Conservation (phyloP, 2,113 vertebrate genomes). For the Sinocyclocheilus maitianheensis region DNA sequence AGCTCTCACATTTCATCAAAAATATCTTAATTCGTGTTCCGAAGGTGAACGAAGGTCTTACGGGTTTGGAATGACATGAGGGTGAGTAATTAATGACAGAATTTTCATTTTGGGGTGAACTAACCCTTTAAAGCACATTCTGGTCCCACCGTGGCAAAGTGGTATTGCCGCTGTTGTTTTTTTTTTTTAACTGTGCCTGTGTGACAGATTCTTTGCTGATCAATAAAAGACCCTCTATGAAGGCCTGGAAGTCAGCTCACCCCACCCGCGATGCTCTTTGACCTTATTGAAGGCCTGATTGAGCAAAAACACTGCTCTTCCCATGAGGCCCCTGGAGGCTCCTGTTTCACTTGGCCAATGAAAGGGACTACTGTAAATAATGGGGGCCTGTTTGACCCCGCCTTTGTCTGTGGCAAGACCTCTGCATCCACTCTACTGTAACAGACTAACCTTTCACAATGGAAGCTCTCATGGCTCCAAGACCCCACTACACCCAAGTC, state of each 20-base stretch:
- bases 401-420: conserved; percentile 73
- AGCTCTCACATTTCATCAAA: too few relatives aligned
- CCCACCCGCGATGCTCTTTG: conserved; percentile 76
- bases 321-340: conserved; percentile 70
- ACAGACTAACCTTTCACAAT: conserved; percentile 74
- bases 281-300: conserved; percentile 83
- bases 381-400: conserved; percentile 77
- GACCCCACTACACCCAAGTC: conserved; percentile 61
- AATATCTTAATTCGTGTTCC: too few relatives aligned
- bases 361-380: conserved; percentile 89
- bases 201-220: conserved; percentile 58
- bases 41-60: too few relatives aligned
- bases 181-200: conserved; percentile 31
- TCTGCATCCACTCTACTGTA: conserved; percentile 78
- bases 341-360: conserved; percentile 80
- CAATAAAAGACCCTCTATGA: conserved; percentile 67
- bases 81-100: too few relatives aligned
- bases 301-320: conserved; percentile 83
- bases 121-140: background rate
- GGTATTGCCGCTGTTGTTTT: too few relatives aligned
- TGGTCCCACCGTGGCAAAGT: background rate
- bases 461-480: conserved; percentile 71
- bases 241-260: conserved; percentile 72
- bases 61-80: too few relatives aligned
- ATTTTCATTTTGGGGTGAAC: too few relatives aligned